Conservation (phyloP, 1,140 invertebrate genomes). For the Drosophila sturtevanti region DNA sequence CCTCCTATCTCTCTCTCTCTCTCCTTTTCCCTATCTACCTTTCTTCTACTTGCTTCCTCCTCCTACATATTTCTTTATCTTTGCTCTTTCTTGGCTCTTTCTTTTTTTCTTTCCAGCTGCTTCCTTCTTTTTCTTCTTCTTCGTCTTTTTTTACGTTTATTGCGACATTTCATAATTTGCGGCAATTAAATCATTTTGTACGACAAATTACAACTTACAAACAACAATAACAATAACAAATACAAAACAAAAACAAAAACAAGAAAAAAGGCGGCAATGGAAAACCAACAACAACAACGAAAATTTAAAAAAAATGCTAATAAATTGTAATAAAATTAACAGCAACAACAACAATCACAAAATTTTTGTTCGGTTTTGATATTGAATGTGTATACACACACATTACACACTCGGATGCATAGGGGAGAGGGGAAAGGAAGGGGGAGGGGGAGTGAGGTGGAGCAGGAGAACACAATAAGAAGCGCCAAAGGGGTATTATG, state of each 20-base stretch:
- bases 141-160: not conserved
- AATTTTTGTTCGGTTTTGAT: conserved; percentile 25
- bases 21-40: not conserved
- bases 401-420: conserved; percentile 8
- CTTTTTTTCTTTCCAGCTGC: conserved; percentile 9
- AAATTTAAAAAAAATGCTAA: conserved; percentile 46
- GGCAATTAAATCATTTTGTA: conserved; percentile 68
- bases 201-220: conserved; percentile 65
- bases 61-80: no score
- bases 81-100: conserved; percentile 3
- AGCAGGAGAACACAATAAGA: not conserved
- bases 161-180: conserved; percentile 57
- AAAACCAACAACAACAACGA: conserved; percentile 19
- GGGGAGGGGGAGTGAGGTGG: no score
- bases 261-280: conserved; percentile 12
- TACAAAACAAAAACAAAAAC: conserved; percentile 4
- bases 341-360: conserved; percentile 44
- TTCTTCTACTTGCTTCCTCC: not conserved
- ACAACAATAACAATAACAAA: conserved; percentile 44
- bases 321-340: conserved; percentile 68
- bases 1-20: conserved; percentile 3
- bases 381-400: conserved; percentile 52
- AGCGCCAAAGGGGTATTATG: no score
- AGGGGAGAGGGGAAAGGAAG: not conserved
- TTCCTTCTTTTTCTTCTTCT: conserved; percentile 7